Base-by-base conservation (phyloP, 2,888 invertebrate species). In the Cephus spinipes region DNA sequence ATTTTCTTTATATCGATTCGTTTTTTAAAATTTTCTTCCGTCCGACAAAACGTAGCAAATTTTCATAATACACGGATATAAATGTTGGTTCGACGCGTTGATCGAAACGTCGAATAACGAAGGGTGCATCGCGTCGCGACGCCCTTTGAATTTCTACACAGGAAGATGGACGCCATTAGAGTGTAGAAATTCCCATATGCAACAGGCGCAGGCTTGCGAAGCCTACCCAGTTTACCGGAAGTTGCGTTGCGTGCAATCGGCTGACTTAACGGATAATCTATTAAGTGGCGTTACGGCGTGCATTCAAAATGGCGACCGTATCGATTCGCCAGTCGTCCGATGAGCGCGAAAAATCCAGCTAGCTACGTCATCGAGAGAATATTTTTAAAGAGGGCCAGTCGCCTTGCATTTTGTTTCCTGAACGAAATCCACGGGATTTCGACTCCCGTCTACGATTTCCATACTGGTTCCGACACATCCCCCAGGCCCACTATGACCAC, bases 221-320 rank as follows among this genome's bases (percentile, higher is more conserved):
- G 34, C 69, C 78, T 73, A 77, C 76, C 76, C 69, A 73, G 36
- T 68, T 77, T 73, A 79, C 76, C 82, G 86, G 85, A 86, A 84
- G 84, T 80, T 80, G 77, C 31, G 83, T 81, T 81, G 85, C 85
- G 86, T 85, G 86, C 86, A 83, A 86, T 85, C 83, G 81, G 55
- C 80, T 77, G 77, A 76, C 80, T 81, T 76, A 81, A 81, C 83
- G 82, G 83, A 83, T 83, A 85, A 84, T 83, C 86, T 83, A 85
- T 85, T 82, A 84, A 86, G 81, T 77, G 84, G 80, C 78, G 75
- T 76, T 81, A 80, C 73, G 71, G 79, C 71, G 75, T 79, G 33
- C 36, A 32, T 35, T 73, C 74, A 33, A 76, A 82, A 79, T 75
- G 80, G 73, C 77, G 74, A 77, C 33, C 31, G 75, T 69, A 75